Evolutionary conservation across 2,113 vertebrate genomes (phyloP).

Genomic region (Cyprinodon variegatus): DNA sequence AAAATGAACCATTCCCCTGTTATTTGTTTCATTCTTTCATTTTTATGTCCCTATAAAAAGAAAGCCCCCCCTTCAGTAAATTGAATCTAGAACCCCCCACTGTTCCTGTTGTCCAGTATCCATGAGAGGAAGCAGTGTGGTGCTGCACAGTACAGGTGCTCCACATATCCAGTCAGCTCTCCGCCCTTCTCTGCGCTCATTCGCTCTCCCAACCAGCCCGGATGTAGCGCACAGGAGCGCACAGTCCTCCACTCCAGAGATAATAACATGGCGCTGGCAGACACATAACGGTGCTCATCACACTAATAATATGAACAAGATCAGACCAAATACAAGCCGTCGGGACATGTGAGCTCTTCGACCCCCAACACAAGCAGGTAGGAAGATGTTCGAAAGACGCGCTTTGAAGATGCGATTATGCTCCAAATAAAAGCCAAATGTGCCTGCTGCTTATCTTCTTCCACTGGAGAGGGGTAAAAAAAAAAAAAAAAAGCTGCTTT

Average conservation of each 20-base stretch:
- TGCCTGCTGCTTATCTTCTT: constrained; percentile 41
- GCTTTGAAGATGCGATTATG: not conserved
- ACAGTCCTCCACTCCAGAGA: constrained; percentile 56
- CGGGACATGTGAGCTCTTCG: constrained; percentile 75
- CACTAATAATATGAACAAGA: constrained; percentile 30
- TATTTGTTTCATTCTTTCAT: too few species aligned
- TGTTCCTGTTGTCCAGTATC: not conserved
- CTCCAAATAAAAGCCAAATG: constrained; percentile 4
- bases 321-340: constrained; percentile 33
- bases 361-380: constrained; percentile 66
- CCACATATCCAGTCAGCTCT: constrained; percentile 42
- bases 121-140: not conserved
- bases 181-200: constrained; percentile 70
- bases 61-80: too few species aligned
- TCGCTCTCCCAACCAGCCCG: constrained; percentile 70
- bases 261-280: constrained; percentile 79
- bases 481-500: constrained; percentile 24
- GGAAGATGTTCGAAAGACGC: not conserved
- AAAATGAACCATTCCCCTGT: too few species aligned
- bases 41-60: too few species aligned
- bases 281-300: constrained; percentile 69
- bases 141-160: constrained; percentile 64
- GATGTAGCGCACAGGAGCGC: constrained; percentile 77
- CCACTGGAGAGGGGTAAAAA: constrained; percentile 23
- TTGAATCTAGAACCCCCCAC: too few species aligned